Conservation (phyloP, 2,888 invertebrate genomes). For the Dysmachus trigonus region DNA sequence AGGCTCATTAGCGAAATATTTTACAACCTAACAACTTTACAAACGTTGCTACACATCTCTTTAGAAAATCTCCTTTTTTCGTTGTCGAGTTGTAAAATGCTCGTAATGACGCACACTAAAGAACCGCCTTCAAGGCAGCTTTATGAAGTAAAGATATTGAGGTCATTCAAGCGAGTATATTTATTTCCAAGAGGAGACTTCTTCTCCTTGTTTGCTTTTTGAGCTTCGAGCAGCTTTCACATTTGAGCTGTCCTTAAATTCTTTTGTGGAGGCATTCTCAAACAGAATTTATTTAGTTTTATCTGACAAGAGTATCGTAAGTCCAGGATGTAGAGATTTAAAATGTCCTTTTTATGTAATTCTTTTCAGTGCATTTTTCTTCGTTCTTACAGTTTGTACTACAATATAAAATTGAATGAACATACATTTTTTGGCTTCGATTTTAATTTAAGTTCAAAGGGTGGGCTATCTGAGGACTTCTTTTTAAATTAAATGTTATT, state of each 20-base stretch:
- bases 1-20: background rate
- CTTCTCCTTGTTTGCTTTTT: background rate
- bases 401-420: background rate
- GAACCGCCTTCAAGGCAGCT: background rate
- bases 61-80: background rate
- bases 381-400: background rate
- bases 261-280: background rate
- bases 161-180: background rate
- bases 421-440: background rate
- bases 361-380: background rate
- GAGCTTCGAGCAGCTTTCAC: background rate
- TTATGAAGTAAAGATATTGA: background rate
- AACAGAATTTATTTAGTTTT: background rate
- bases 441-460: no score
- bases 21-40: background rate
- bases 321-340: background rate
- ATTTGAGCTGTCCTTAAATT: background rate
- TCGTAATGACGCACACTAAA: background rate
- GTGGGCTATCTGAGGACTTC: no score
- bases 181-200: background rate
- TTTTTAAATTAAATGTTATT: no score
- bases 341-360: background rate
- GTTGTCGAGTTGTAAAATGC: background rate
- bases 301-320: background rate
- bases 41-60: background rate